Conservation (phyloP, 2,888 invertebrate species). For the Cetonia aurata region DNA sequence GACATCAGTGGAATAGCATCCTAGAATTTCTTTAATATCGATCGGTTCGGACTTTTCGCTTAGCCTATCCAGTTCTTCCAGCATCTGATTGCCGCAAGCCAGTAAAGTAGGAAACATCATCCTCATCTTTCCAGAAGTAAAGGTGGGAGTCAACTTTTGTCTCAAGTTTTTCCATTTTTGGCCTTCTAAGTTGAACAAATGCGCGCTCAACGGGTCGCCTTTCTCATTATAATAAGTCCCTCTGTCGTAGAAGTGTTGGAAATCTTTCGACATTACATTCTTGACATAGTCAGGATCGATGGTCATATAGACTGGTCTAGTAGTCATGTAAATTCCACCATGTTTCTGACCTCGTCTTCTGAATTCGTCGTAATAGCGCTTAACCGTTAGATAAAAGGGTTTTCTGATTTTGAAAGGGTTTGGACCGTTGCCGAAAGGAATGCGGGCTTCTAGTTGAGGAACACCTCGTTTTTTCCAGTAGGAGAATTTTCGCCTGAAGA, state of each 20-base stretch:
- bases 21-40: slow-evolving; percentile 66
- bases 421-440: slow-evolving; percentile 57
- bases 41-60: slow-evolving; percentile 53
- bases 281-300: slow-evolving; percentile 61
- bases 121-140: slow-evolving; percentile 67
- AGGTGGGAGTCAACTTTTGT: slow-evolving; percentile 64
- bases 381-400: slow-evolving; percentile 42
- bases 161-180: slow-evolving; percentile 65
- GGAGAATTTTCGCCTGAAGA: slow-evolving; percentile 49
- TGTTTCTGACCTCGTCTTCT: slow-evolving; percentile 52
- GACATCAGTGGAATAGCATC: slow-evolving; percentile 68
- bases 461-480: slow-evolving; percentile 58
- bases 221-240: slow-evolving; percentile 59
- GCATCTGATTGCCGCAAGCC: slow-evolving; percentile 56
- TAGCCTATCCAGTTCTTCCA: slow-evolving; percentile 52
- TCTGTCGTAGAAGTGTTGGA: slow-evolving; percentile 59
- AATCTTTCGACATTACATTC: slow-evolving; percentile 60
- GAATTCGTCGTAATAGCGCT: slow-evolving; percentile 47
- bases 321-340: slow-evolving; percentile 54
- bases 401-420: slow-evolving; percentile 46
- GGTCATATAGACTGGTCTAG: slow-evolving; percentile 57
- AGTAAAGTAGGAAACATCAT: slow-evolving; percentile 62
- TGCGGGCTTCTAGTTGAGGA: slow-evolving; percentile 53
- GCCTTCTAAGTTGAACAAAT: slow-evolving; percentile 58
- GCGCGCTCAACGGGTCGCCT: slow-evolving; percentile 57